Conservation (phyloP, 2,888 invertebrate species). For the Caenorhabditis panamensis region DNA sequence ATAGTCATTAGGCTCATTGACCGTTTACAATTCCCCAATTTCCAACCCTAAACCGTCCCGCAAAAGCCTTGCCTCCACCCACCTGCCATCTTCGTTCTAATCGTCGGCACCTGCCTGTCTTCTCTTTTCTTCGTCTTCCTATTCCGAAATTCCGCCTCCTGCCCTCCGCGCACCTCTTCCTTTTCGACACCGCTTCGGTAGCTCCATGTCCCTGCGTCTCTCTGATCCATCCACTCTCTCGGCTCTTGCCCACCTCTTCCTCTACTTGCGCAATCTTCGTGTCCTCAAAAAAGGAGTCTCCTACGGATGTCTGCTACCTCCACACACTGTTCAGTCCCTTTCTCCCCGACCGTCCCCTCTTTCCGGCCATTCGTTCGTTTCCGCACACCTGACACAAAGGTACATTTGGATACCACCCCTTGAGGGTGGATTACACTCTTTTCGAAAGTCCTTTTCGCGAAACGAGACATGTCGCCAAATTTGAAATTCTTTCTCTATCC, state of each 20-base stretch:
- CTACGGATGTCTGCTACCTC: constrained; percentile 5
- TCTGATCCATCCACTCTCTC: constrained; percentile 8
- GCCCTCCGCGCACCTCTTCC: neutral
- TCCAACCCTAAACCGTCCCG: constrained; percentile 7
- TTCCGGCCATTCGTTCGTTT: constrained; percentile 29
- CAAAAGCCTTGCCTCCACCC: constrained; percentile 2
- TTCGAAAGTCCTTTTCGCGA: neutral
- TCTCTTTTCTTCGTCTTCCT: neutral
- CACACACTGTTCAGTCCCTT: constrained; percentile 2
- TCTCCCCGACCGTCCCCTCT: constrained; percentile 33
- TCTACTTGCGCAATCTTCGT: constrained; percentile 44
- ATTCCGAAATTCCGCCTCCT: neutral
- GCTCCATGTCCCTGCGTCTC: constrained; percentile 26
- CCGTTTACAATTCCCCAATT: constrained; percentile 11
- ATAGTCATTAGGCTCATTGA: constrained; percentile 7
- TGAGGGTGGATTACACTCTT: constrained; percentile 40
- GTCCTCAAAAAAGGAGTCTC: constrained; percentile 43
- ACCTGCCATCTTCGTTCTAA: constrained; percentile 22
- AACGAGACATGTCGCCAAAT: neutral
- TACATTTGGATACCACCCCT: constrained; percentile 16
- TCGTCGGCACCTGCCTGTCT: constrained; percentile 19
- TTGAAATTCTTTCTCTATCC: constrained; percentile 38
- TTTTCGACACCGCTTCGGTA: constrained; percentile 23
- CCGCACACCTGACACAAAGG: constrained; percentile 46
- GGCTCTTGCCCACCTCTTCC: constrained; percentile 28